These are phyloP conservation scores for Sclerodermus sp. DNA, from an alignment of 2,888 invertebrate genomes.

Conservation along the genomic window DNA sequence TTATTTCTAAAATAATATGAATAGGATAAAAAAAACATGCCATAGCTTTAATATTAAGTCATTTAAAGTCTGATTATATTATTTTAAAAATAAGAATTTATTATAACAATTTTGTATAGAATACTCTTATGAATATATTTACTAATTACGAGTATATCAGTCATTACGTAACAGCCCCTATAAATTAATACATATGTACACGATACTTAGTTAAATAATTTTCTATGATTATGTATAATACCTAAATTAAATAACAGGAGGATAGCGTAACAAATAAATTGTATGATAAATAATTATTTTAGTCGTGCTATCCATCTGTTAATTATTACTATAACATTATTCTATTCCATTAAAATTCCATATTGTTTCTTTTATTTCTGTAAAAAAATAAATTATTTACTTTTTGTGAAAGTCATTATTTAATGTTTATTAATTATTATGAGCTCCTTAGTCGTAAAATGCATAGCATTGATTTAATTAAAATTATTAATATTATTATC, in stretches of 20 bases:
- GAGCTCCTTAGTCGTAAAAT: no score
- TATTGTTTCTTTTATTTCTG: conserved; percentile 14
- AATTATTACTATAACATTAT: background rate
- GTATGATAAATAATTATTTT: background rate
- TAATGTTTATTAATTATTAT: background rate
- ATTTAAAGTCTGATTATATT: background rate
- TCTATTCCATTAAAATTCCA: conserved; percentile 1
- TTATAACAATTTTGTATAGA: conserved; percentile 33
- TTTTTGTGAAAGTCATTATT: background rate
- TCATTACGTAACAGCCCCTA: conserved; percentile 3
- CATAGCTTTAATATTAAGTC: background rate
- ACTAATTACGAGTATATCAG: conserved; percentile 34
- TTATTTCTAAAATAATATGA: background rate
- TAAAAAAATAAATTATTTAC: conserved; percentile 34
- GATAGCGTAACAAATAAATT: background rate
- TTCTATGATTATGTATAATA: background rate
- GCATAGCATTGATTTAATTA: background rate
- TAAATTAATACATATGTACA: conserved; percentile 22
- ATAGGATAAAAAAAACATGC: no score
- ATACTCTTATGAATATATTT: conserved; percentile 21
- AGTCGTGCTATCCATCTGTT: background rate
- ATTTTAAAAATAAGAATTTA: conserved; percentile 40
- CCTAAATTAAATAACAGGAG: background rate
- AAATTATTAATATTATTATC: background rate
- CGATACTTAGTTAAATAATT: conserved; percentile 6